phyloP scores from a whole-genome alignment of 2,113 vertebrate species.

The Empidonax alnorum region DNA sequence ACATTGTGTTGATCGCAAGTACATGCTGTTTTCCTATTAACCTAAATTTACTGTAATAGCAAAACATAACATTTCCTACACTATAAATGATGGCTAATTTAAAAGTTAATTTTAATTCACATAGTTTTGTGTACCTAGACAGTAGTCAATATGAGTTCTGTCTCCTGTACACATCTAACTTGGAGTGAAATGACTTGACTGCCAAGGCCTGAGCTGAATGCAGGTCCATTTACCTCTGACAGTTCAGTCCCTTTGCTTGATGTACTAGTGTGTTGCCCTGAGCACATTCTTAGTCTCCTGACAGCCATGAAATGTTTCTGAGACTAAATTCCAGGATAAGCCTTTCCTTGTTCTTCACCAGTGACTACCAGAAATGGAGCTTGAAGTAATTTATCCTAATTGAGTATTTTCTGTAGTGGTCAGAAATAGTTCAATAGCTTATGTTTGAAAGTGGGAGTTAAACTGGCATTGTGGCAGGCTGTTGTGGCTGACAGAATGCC shows the following conservation, averaged over 20 bases:
- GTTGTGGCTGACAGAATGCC: background rate
- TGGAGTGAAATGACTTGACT: background rate
- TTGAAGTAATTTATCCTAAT: background rate
- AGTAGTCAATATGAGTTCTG: background rate
- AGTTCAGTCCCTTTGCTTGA: background rate
- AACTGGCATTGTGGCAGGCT: background rate
- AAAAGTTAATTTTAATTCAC: background rate
- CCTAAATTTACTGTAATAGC: background rate
- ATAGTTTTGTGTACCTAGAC: background rate
- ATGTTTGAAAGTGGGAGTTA: background rate
- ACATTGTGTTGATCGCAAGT: background rate
- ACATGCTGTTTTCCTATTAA: background rate
- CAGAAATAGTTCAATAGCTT: background rate
- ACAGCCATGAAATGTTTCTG: background rate
- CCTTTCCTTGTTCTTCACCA: background rate
- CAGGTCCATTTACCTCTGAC: background rate
- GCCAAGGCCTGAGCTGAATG: background rate
- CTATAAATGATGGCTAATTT: background rate
- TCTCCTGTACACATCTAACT: background rate
- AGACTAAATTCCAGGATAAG: background rate
- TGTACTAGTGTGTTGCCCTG: background rate
- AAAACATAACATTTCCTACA: background rate
- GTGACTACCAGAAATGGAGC: background rate
- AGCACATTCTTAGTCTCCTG: background rate
- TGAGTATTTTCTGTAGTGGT: background rate